Percentiles rank a stretch among this genome's conserved stretches.
These are phyloP conservation scores for Festucalex cinctus DNA, from an alignment of 2,113 vertebrate genomes.

Conservation along the genomic window DNA sequence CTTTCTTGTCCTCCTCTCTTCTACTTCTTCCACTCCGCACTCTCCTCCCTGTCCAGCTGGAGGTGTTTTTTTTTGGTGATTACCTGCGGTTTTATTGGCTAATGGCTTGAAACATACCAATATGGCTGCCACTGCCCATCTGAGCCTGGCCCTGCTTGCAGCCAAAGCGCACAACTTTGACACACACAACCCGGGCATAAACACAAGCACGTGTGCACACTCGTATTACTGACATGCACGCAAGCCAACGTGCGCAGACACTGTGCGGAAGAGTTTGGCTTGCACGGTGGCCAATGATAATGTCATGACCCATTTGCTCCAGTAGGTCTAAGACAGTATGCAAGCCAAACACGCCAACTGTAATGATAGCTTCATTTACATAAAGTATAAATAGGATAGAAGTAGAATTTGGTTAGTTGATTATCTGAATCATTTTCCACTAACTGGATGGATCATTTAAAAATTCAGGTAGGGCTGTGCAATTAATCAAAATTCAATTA, in stretches of 20 bases:
- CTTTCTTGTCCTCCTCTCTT: conserved; percentile 7
- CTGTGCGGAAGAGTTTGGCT: conserved; percentile 44
- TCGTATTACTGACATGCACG: conserved; percentile 42
- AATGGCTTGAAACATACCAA: conserved; percentile 82
- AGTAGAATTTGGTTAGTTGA: not conserved
- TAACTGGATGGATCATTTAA: too few relatives aligned
- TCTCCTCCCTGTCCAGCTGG: conserved; percentile 74
- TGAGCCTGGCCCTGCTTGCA: conserved; percentile 52
- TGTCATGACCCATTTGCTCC: conserved; percentile 64
- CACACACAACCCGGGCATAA: conserved; percentile 38
- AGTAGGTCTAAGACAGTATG: conserved; percentile 22
- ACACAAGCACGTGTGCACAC: conserved; percentile 43
- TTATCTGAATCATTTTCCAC: too few relatives aligned
- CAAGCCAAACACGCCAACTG: not conserved
- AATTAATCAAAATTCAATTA: too few relatives aligned
- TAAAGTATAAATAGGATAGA: not conserved
- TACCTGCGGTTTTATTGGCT: conserved; percentile 79
- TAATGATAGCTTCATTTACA: not conserved
- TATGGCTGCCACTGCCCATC: conserved; percentile 74
- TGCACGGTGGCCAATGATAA: conserved; percentile 57
- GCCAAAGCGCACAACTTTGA: conserved; percentile 53
- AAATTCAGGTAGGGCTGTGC: too few relatives aligned
- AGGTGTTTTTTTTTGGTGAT: conserved; percentile 74
- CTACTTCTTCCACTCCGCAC: conserved; percentile 21
- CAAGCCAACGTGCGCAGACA: conserved; percentile 32